These are phyloP conservation scores for Somateria mollissima DNA, from an alignment of 2,797 vertebrate species.

Conservation along the genomic window DNA sequence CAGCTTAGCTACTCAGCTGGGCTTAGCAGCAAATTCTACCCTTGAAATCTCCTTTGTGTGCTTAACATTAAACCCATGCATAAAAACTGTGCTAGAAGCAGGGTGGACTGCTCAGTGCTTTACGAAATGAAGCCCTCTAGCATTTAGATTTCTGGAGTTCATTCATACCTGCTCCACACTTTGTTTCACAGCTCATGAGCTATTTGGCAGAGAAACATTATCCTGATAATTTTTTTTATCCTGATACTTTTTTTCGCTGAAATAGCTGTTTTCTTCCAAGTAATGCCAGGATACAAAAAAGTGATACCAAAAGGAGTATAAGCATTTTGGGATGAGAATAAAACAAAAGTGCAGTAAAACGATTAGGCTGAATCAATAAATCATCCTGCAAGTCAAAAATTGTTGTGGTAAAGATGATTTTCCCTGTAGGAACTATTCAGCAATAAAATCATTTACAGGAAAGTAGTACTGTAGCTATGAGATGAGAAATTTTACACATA, in stretches of 20 bases:
- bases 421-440: background rate
- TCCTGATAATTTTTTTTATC: background rate
- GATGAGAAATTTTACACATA: background rate
- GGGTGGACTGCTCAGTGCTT: background rate
- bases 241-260: background rate
- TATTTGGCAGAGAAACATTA: background rate
- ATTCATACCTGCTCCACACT: background rate
- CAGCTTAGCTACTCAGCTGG: background rate
- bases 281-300: background rate
- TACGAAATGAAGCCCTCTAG: background rate
- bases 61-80: background rate
- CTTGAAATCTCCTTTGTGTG: background rate
- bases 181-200: background rate
- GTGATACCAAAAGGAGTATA: background rate
- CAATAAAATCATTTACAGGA: background rate
- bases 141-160: background rate
- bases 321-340: background rate
- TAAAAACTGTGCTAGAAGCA: background rate
- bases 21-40: background rate
- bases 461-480: background rate
- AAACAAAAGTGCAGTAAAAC: background rate
- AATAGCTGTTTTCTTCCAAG: background rate
- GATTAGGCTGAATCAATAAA: background rate
- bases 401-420: background rate
- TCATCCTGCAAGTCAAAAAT: background rate